These are phyloP conservation scores for Proales similis DNA, from an alignment of 1,140 invertebrate genomes.

Conservation along the genomic window DNA sequence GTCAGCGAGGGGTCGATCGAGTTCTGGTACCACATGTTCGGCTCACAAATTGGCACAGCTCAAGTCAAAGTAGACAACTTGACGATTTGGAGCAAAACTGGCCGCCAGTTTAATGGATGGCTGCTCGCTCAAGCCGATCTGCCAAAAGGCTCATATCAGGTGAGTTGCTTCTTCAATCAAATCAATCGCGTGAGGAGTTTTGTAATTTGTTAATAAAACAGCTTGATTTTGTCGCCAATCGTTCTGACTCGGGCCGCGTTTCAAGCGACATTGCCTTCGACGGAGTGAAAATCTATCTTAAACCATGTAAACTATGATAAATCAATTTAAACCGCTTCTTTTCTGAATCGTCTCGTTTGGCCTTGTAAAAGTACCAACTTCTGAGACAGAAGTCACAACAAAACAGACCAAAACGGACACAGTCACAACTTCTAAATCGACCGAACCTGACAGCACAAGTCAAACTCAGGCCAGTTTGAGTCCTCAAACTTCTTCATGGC, in stretches of 20 bases:
- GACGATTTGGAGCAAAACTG: background rate
- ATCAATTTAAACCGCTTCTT: too few species aligned
- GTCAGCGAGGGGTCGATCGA: background rate
- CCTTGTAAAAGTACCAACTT: too few species aligned
- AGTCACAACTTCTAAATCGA: background rate
- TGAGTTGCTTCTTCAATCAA: too few species aligned
- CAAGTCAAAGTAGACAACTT: background rate
- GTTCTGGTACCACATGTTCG: conserved; percentile 4
- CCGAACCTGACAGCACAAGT: background rate
- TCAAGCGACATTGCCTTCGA: conserved; percentile 17
- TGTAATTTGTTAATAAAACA: background rate
- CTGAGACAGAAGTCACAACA: background rate
- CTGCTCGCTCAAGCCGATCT: background rate
- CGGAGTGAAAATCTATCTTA: too few species aligned
- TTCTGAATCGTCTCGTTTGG: background rate
- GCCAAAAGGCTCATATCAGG: background rate
- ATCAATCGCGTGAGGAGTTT: background rate
- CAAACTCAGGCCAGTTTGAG: too few species aligned
- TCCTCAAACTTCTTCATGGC: too few species aligned
- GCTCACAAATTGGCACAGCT: background rate
- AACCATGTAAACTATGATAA: too few species aligned
- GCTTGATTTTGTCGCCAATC: background rate
- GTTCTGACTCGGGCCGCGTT: background rate
- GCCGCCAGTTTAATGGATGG: background rate
- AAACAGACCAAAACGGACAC: background rate